A percentile compares a stretch with the other conserved stretches of the same genome.
phyloP scores from a whole-genome alignment of 2,797 vertebrate species.

The Simalia tracyae region DNA sequence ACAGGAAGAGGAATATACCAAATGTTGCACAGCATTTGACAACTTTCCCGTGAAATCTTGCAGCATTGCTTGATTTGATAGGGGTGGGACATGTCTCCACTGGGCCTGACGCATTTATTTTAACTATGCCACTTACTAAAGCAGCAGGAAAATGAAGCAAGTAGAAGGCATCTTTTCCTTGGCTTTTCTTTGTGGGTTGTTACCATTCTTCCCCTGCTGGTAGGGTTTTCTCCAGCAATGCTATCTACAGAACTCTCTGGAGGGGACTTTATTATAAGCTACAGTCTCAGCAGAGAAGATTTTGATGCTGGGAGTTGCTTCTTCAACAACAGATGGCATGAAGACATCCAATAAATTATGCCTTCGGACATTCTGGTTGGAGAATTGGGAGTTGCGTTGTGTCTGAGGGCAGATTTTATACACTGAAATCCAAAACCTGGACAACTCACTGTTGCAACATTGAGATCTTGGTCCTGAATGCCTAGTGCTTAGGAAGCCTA shows the following conservation, averaged over 20 bases:
- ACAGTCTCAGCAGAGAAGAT: background rate
- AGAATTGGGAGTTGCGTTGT: background rate
- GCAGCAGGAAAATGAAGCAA: constrained; percentile 39
- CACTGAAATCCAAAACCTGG: background rate
- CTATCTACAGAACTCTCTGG: background rate
- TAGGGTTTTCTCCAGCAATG: constrained; percentile 28
- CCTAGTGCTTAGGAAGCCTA: background rate
- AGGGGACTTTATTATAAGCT: background rate
- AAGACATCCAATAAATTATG: background rate
- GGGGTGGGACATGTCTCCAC: constrained; percentile 48
- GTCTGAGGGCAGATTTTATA: background rate
- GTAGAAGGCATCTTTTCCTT: constrained; percentile 38
- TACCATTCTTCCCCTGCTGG: constrained; percentile 18
- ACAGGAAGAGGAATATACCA: constrained; percentile 32
- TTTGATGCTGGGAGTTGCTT: background rate
- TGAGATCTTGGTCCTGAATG: background rate
- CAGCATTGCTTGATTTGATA: constrained; percentile 38
- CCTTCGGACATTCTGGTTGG: background rate
- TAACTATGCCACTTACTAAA: constrained; percentile 35
- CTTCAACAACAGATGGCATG: too few species aligned
- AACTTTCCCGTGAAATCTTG: constrained; percentile 47
- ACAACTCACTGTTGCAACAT: background rate
- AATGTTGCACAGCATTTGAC: constrained; percentile 57
- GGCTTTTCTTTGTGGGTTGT: constrained; percentile 27
- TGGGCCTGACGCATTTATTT: constrained; percentile 48